Percentiles rank a stretch among this genome's conserved stretches.
These are phyloP conservation scores for Petrocephalus schoutedeni DNA, from an alignment of 2,797 vertebrate genomes.

Conservation along the genomic window DNA sequence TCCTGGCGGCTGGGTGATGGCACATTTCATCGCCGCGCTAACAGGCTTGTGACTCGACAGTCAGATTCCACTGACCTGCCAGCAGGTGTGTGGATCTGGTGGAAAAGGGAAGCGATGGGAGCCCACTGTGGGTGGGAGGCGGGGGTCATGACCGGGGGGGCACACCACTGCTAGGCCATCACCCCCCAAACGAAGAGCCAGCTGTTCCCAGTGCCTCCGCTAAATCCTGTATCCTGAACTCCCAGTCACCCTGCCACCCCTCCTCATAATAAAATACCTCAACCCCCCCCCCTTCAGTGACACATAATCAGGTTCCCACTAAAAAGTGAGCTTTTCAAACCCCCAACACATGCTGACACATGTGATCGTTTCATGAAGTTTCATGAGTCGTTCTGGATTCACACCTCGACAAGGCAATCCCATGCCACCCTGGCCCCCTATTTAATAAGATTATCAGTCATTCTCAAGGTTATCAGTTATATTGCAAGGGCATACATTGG, in stretches of 20 bases:
- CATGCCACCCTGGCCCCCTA: conserved; percentile 15
- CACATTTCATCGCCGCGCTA: neutral
- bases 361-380: neutral
- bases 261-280: neutral
- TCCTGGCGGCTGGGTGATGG: neutral
- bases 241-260: neutral
- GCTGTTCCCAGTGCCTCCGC: neutral
- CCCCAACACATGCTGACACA: neutral
- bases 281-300: neutral
- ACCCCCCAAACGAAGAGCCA: neutral
- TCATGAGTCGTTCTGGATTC: neutral
- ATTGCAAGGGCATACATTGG: neutral
- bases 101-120: neutral
- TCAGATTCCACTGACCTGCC: neutral
- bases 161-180: neutral
- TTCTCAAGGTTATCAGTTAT: conserved; percentile 4
- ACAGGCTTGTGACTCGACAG: neutral
- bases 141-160: neutral
- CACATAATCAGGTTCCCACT: neutral
- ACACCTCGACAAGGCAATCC: neutral
- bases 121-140: neutral
- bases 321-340: neutral
- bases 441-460: conserved; percentile 17
- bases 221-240: neutral
- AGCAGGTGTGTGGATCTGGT: neutral